A percentile compares a stretch with the other conserved stretches of the same genome.
Evolutionary conservation across 2,797 vertebrate genomes (phyloP).

Genomic region (Sarcoramphus papa): DNA sequence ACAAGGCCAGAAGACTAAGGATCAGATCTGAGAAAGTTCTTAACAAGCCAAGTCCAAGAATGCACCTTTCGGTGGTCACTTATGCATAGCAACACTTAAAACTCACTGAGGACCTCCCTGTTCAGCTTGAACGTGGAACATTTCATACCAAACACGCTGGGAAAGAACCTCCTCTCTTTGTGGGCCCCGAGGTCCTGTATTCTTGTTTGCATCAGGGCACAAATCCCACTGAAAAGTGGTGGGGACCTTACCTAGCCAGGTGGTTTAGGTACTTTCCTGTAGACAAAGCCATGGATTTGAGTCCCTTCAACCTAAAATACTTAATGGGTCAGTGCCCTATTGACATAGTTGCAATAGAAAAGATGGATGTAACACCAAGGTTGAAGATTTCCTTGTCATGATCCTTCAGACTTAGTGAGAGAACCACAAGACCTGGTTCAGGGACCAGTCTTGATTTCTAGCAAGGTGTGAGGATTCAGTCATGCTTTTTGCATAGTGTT

Average conservation of each 20-base stretch:
- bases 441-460: not conserved
- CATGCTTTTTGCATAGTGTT: not conserved
- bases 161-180: not conserved
- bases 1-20: not conserved
- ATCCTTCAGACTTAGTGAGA: not conserved
- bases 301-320: not conserved
- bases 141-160: not conserved
- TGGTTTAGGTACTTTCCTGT: not conserved
- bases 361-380: not conserved
- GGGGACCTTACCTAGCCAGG: not conserved
- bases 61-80: not conserved
- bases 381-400: not conserved
- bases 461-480: not conserved
- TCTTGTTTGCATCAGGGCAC: not conserved
- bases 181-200: not conserved
- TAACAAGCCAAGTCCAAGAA: not conserved
- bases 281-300: not conserved
- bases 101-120: not conserved
- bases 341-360: not conserved
- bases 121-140: not conserved
- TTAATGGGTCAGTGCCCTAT: not conserved
- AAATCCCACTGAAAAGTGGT: not conserved
- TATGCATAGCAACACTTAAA: not conserved
- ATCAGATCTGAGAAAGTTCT: not conserved
- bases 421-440: not conserved